Conservation (phyloP, 2,113 vertebrate species). For the Pachypanchax playfairii region DNA sequence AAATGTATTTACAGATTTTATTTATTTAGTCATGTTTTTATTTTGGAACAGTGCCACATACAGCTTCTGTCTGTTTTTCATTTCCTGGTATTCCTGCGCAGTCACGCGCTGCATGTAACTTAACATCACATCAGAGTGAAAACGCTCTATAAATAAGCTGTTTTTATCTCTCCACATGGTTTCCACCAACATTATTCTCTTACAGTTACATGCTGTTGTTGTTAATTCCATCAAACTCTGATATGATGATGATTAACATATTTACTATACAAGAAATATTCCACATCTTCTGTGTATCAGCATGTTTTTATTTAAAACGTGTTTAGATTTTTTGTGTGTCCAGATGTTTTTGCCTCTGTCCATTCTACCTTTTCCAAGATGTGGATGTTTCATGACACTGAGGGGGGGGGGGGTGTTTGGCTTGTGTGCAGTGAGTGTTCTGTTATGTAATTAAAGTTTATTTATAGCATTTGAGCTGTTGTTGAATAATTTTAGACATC, state of each 20-base stretch:
- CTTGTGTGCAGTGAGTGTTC: conserved; percentile 29
- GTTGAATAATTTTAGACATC: conserved; percentile 50
- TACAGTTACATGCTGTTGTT: too few relatives aligned
- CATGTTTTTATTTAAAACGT: background rate
- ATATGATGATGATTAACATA: background rate
- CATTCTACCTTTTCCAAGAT: background rate
- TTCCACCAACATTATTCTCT: too few relatives aligned
- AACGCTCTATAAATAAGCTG: background rate
- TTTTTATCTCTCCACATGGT: background rate
- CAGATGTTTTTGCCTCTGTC: background rate
- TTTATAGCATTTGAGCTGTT: conserved; percentile 34
- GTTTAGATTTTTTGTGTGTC: background rate
- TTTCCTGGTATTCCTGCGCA: background rate
- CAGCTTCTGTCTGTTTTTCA: too few relatives aligned
- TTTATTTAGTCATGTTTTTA: background rate
- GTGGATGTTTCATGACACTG: conserved; percentile 3
- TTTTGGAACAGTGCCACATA: too few relatives aligned
- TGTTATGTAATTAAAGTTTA: conserved; percentile 54
- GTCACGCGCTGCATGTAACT: background rate
- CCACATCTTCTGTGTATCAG: background rate
- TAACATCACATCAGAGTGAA: background rate
- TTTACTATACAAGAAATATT: background rate
- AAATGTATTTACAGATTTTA: too few relatives aligned
- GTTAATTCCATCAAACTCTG: too few relatives aligned
- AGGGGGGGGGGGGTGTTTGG: conserved; percentile 11